Evolutionary conservation across 2,797 vertebrate genomes (phyloP), one percentile per base, ranked within the genome.

Genomic region (Decapterus maruadsi): DNA sequence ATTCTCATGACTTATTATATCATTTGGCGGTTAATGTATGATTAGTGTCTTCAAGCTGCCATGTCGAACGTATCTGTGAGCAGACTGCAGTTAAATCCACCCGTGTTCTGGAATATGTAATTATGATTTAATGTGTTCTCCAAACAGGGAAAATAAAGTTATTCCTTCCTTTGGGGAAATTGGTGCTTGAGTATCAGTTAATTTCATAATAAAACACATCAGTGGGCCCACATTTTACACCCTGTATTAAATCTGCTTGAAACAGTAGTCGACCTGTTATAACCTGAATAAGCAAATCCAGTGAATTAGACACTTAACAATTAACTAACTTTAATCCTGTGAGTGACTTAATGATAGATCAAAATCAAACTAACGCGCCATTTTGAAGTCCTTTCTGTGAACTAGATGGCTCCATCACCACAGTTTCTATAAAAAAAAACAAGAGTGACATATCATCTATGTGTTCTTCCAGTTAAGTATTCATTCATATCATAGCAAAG

Each of bases 1-100:
- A 50, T 57, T 69, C 57, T 48, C 31, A 61, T 76, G 60, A 69
- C 19, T 75, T 75, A 38, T 66, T 55, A 54, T 55, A 67, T 42
- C n/a, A 8, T 57, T 22, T 74, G 43, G 56, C 56, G 58, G 14
- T 74, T 64, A 60, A 76, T 59, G 16, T 55, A 56, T 67, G 43
- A 34, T 13, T 46, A 56, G 45, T 57, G 68, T 45, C 36, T 77
- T 74, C 16, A 76, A 12, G 53, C 36, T 11, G 0, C 53, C 57
- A 63, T 7, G 68, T 46, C 61, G 26, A 31, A 63, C n/a, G 45
- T 43, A 22, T 8, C 45, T n/a, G 7, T 45, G 46, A 43, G 20
- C 36, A 50, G 22, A 45, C 20, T 61, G 11, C 38, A 50, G n/a
- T 62, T 34, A 57, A 61, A 69, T 29, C 55, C 53, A 64, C 10